Evolutionary conservation across 2,888 invertebrate genomes (phyloP).

Genomic region (Nomada ruficornis): DNA sequence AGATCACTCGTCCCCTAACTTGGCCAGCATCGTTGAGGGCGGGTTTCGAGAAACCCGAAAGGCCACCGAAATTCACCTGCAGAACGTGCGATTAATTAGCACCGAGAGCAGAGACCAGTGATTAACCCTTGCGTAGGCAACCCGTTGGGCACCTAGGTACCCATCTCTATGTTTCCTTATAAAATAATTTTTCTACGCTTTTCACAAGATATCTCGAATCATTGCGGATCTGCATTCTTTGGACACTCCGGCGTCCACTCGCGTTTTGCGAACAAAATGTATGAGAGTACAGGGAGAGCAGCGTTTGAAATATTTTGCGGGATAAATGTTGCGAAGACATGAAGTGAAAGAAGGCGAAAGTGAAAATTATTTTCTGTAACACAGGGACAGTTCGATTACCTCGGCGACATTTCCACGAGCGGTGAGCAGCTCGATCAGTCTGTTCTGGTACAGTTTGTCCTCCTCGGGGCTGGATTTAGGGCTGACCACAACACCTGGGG

Average conservation of each 20-base stretch:
- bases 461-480: slow-evolving; percentile 80
- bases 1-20: slow-evolving; percentile 86
- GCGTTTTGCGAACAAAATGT: too few relatives aligned
- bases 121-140: background rate
- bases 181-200: too few relatives aligned
- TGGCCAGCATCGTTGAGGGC: slow-evolving; percentile 84
- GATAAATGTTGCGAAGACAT: too few relatives aligned
- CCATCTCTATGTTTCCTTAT: too few relatives aligned
- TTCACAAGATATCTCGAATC: too few relatives aligned
- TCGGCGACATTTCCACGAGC: slow-evolving; percentile 84
- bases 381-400: slow-evolving; percentile 63
- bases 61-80: slow-evolving; percentile 81
- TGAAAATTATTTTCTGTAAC: background rate
- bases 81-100: background rate
- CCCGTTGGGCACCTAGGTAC: too few relatives aligned
- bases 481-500: slow-evolving; percentile 78
- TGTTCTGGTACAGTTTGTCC: slow-evolving; percentile 84
- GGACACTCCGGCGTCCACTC: too few relatives aligned
- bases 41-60: slow-evolving; percentile 77
- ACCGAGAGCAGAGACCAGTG: background rate
- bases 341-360: too few relatives aligned
- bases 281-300: background rate
- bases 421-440: slow-evolving; percentile 85
- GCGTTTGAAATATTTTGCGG: too few relatives aligned
- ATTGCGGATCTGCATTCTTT: too few relatives aligned